Conservation (phyloP, 2,113 vertebrate genomes). For the Electrona antarctica region DNA sequence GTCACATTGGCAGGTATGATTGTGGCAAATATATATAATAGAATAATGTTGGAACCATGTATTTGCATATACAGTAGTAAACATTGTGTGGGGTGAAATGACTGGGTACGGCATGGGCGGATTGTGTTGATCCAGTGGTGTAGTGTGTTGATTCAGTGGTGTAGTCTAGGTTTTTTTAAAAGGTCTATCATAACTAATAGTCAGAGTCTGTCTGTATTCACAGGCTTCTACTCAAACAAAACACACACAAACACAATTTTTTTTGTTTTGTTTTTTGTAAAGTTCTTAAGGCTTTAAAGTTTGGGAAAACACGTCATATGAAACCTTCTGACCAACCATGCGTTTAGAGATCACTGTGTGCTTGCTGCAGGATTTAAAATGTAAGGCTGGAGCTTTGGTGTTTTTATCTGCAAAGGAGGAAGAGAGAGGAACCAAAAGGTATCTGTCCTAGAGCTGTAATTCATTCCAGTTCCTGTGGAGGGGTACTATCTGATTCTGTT, state of each 20-base stretch:
- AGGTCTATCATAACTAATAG: no score
- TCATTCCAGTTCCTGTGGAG: slow-evolving; percentile 58
- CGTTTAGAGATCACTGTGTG: not conserved
- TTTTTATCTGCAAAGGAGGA: slow-evolving; percentile 1
- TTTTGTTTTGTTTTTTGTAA: not conserved
- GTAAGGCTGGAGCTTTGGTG: slow-evolving; percentile 18
- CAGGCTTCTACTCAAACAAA: not conserved
- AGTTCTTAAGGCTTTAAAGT: slow-evolving; percentile 10
- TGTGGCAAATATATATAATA: no score
- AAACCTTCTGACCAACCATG: slow-evolving; percentile 20
- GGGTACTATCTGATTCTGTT: slow-evolving; percentile 63
- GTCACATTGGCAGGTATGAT: no score
- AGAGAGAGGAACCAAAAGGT: slow-evolving; percentile 15
- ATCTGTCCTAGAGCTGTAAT: slow-evolving; percentile 55
- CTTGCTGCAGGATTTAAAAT: not conserved
- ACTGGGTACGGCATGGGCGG: no score
- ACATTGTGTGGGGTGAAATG: no score
- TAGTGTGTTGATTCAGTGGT: not conserved
- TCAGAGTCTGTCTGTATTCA: not conserved
- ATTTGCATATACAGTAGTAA: no score
- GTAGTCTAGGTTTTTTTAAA: no score
- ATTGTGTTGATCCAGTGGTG: slow-evolving; percentile 7
- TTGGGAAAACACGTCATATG: slow-evolving; percentile 25
- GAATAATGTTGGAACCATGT: no score
- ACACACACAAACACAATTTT: not conserved